A percentile compares a stretch with the other conserved stretches of the same genome.
phyloP scores from a whole-genome alignment of 2,797 vertebrate species.

The Eremophila alpestris region DNA sequence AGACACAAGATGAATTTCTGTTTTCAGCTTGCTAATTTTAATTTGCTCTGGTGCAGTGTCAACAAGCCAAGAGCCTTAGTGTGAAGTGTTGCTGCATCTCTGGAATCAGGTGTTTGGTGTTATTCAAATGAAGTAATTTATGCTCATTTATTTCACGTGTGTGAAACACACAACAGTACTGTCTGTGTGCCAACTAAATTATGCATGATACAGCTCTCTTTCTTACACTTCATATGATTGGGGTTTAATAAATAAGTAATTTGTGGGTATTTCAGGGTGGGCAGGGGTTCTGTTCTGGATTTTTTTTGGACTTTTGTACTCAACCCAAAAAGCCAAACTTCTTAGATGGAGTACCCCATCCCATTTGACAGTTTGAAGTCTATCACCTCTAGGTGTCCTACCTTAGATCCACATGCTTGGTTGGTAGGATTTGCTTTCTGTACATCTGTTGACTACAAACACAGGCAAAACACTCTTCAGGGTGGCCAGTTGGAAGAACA shows the following conservation, averaged over 20 bases:
- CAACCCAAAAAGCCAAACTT: background rate
- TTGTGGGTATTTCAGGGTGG: background rate
- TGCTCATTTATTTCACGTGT: slow-evolving; percentile 16
- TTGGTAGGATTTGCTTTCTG: background rate
- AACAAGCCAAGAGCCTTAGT: slow-evolving; percentile 9
- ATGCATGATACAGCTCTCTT: background rate
- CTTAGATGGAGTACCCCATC: background rate
- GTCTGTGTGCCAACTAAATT: slow-evolving; percentile 24
- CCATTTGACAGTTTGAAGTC: background rate
- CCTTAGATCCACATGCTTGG: background rate
- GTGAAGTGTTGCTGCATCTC: background rate
- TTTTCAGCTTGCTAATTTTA: slow-evolving; percentile 30
- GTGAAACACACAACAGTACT: background rate
- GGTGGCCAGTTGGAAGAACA: background rate
- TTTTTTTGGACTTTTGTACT: background rate
- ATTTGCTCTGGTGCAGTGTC: background rate
- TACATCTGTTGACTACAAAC: background rate
- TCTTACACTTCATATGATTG: background rate
- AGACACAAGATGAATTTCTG: background rate
- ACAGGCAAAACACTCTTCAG: background rate
- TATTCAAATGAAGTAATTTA: slow-evolving; percentile 53
- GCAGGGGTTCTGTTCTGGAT: background rate
- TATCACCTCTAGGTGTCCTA: background rate
- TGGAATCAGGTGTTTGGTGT: slow-evolving; percentile 46
- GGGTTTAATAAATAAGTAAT: background rate